Conservation (phyloP, 2,797 vertebrate genomes). For the Morelia viridis region DNA sequence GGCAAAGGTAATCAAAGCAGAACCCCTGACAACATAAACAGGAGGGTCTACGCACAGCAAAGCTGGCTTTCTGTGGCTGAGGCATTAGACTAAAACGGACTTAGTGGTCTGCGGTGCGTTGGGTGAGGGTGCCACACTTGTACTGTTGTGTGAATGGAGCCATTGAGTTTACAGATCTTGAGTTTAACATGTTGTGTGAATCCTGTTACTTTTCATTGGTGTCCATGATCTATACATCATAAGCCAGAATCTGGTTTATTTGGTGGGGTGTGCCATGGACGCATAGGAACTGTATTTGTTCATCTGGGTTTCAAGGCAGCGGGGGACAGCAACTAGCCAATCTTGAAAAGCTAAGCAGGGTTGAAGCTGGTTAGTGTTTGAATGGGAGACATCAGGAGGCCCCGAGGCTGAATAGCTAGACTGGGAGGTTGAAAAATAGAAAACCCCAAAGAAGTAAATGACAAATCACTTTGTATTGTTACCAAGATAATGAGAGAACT, state of each 20-base stretch:
- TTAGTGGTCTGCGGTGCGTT: neutral
- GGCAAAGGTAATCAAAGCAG: neutral
- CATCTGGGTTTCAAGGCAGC: neutral
- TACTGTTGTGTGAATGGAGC: neutral
- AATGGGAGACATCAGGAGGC: neutral
- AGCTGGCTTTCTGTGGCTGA: neutral
- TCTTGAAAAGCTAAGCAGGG: neutral
- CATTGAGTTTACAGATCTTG: neutral
- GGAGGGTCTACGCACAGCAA: too few relatives aligned
- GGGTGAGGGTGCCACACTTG: neutral
- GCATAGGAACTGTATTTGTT: neutral
- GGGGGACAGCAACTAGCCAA: neutral
- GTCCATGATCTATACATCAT: neutral
- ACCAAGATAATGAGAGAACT: neutral
- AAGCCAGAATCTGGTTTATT: neutral
- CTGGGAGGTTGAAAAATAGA: neutral
- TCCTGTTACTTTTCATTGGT: neutral
- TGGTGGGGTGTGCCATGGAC: neutral
- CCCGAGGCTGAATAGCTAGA: neutral
- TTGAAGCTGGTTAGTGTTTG: neutral
- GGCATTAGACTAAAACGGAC: neutral
- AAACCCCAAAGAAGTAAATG: neutral
- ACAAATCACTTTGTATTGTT: neutral
- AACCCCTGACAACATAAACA: too few relatives aligned
- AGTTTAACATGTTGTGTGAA: neutral